Evolutionary conservation across 2,888 invertebrate species (phyloP).

Genomic region (Pantelozetes paolii): DNA sequence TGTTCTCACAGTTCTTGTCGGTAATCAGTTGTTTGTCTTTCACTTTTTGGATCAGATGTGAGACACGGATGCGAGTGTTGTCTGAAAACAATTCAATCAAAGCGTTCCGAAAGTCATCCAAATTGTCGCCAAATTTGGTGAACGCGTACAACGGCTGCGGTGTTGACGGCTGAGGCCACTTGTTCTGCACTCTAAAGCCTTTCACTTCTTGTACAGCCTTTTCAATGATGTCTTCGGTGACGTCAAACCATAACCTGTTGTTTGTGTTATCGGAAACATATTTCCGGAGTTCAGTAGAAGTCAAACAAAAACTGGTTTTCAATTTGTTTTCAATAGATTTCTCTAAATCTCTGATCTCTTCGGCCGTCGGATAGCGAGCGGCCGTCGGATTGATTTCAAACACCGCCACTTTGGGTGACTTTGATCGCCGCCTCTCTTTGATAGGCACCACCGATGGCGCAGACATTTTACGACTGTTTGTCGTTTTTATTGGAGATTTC

Average conservation of each 20-base stretch:
- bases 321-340: constrained; percentile 38
- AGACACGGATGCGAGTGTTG: constrained; percentile 42
- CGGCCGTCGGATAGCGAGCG: constrained; percentile 35
- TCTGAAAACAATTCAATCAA: constrained; percentile 45
- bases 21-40: constrained; percentile 43
- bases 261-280: constrained; percentile 38
- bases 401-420: constrained; percentile 39
- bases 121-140: constrained; percentile 44
- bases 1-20: neutral
- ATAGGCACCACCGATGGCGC: neutral
- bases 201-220: constrained; percentile 40
- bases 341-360: constrained; percentile 38
- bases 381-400: constrained; percentile 42
- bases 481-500: neutral
- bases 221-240: constrained; percentile 42
- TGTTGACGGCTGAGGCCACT: constrained; percentile 45
- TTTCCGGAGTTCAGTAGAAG: constrained; percentile 39
- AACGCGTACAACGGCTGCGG: constrained; percentile 45
- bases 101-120: constrained; percentile 43
- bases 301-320: constrained; percentile 37
- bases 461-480: neutral
- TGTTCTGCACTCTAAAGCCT: constrained; percentile 44
- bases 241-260: constrained; percentile 30
- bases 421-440: neutral
- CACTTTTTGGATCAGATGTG: constrained; percentile 43